These are phyloP conservation scores for Lithophane ornitopus DNA, from an alignment of 2,888 invertebrate species.

Conservation along the genomic window DNA sequence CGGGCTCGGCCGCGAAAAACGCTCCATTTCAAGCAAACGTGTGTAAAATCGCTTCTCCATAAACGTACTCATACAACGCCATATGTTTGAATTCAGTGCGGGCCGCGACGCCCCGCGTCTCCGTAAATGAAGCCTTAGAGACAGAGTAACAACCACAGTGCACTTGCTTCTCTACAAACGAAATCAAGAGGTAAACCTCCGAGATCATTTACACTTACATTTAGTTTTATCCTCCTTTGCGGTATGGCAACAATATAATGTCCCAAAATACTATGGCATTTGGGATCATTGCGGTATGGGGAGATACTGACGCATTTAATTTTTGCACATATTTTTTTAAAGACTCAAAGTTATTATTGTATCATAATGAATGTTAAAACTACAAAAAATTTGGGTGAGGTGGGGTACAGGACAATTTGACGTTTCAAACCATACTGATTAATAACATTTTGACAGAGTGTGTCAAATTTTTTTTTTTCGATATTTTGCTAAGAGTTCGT, in stretches of 20 bases:
- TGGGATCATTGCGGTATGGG: constrained; percentile 50
- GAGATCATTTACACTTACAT: constrained; percentile 46
- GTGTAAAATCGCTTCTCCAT: too few relatives aligned
- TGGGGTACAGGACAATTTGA: constrained; percentile 25
- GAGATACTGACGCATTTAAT: constrained; percentile 30
- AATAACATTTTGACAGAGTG: constrained; percentile 32
- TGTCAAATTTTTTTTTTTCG: constrained; percentile 24
- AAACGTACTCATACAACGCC: too few relatives aligned
- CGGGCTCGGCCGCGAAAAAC: too few relatives aligned
- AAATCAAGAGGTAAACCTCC: not conserved
- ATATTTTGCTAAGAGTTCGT: not conserved
- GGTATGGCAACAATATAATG: constrained; percentile 50
- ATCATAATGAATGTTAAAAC: constrained; percentile 4
- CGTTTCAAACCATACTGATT: constrained; percentile 69
- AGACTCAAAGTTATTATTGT: not conserved
- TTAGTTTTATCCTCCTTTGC: constrained; percentile 44
- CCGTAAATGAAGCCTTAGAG: too few relatives aligned
- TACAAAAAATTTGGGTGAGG: not conserved
- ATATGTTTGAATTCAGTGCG: too few relatives aligned
- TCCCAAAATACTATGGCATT: constrained; percentile 46
- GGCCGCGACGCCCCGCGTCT: too few relatives aligned
- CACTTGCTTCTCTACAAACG: not conserved
- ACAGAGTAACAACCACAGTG: not conserved
- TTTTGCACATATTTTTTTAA: constrained; percentile 55
- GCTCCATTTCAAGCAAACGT: too few relatives aligned